These are phyloP conservation scores for Sebastes ruberrimus DNA, from an alignment of 2,797 vertebrate genomes.

Conservation along the genomic window DNA sequence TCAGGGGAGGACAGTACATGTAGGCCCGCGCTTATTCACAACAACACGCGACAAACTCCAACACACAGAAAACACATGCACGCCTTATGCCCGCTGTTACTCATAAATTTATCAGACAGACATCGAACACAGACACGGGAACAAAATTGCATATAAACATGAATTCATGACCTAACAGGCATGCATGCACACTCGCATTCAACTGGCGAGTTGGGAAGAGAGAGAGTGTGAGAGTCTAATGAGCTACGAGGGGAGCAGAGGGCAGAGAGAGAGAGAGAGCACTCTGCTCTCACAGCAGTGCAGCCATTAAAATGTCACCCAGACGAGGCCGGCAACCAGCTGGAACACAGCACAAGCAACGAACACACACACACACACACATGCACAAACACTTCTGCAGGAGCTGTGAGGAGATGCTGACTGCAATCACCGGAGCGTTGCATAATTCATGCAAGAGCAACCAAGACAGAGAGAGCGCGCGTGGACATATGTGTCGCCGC, in stretches of 20 bases:
- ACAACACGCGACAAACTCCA: background rate
- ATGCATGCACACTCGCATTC: slow-evolving; percentile 12
- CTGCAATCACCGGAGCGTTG: slow-evolving; percentile 43
- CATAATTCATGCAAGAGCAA: slow-evolving; percentile 63
- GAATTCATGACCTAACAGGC: background rate
- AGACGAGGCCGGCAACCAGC: slow-evolving; percentile 68
- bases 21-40: slow-evolving; percentile 21
- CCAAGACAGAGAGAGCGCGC: slow-evolving; percentile 19
- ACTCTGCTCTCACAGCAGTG: slow-evolving; percentile 61
- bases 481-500: slow-evolving; percentile 62
- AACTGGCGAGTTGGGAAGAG: background rate
- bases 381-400: slow-evolving; percentile 35
- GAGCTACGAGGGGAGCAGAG: slow-evolving; percentile 59
- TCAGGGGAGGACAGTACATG: slow-evolving; percentile 45
- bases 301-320: slow-evolving; percentile 75
- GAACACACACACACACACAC: background rate
- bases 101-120: background rate
- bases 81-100: background rate
- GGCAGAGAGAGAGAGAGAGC: slow-evolving; percentile 49
- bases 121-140: slow-evolving; percentile 7
- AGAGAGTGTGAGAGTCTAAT: slow-evolving; percentile 42
- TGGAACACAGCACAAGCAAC: slow-evolving; percentile 48
- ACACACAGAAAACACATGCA: slow-evolving; percentile 16
- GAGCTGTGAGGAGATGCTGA: slow-evolving; percentile 53
- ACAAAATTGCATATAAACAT: slow-evolving; percentile 29